A percentile compares a stretch with the other conserved stretches of the same genome.
Conservation (phyloP, 2,797 vertebrate genomes). For the Neopelma chrysocephalum region DNA sequence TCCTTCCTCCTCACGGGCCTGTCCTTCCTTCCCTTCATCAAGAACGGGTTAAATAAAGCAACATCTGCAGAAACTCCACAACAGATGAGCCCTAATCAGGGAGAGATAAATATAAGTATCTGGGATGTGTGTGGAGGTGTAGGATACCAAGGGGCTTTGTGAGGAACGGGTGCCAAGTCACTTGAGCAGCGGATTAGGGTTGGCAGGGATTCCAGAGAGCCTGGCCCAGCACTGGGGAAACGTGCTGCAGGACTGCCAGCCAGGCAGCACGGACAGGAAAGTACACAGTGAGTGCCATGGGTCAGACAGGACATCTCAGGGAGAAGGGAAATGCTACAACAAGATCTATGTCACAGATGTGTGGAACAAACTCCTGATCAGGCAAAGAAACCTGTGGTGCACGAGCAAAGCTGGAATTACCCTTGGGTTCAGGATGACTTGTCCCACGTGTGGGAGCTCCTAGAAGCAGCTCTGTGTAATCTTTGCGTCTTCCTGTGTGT, state of each 20-base stretch:
- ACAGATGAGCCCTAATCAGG: not conserved
- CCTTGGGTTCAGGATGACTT: not conserved
- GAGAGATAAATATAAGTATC: constrained; percentile 4
- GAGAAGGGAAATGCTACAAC: not conserved
- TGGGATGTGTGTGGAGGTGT: not conserved
- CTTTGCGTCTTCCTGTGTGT: not conserved
- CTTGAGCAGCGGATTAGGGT: not conserved
- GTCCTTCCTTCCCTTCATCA: constrained; percentile 55
- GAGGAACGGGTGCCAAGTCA: not conserved
- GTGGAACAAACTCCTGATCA: not conserved
- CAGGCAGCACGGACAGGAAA: not conserved
- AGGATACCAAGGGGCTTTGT: not conserved
- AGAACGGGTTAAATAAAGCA: constrained; percentile 66
- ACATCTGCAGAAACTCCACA: constrained; percentile 48
- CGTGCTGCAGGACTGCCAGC: not conserved
- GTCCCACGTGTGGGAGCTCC: accelerated
- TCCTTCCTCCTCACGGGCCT: constrained; percentile 49
- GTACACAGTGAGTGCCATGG: accelerated
- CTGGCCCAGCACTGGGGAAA: not conserved
- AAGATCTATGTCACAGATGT: not conserved
- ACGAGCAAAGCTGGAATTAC: not conserved
- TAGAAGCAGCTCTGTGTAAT: not conserved
- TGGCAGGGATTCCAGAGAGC: not conserved
- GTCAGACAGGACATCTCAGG: not conserved
- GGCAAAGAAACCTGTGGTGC: not conserved